Evolutionary conservation across 2,113 vertebrate genomes (phyloP).

Genomic region (Anhinga anhinga): DNA sequence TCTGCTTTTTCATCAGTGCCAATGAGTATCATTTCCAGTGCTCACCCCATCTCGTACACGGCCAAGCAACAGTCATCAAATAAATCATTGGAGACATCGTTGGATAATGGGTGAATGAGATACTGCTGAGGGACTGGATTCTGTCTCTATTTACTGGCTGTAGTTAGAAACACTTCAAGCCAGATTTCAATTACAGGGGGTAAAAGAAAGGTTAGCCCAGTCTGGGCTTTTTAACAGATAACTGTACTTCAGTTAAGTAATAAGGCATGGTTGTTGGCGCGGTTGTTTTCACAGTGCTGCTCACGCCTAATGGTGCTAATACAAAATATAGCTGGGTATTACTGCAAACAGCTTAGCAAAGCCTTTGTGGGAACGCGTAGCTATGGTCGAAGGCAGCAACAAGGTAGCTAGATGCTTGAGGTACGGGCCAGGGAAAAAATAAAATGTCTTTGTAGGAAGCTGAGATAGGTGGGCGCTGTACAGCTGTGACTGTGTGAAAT

Average conservation of each 20-base stretch:
- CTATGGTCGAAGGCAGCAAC: background rate
- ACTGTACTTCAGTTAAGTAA: background rate
- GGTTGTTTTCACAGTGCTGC: background rate
- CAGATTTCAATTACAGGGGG: slow-evolving; percentile 37
- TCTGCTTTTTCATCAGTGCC: background rate
- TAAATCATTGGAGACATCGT: background rate
- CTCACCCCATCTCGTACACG: background rate
- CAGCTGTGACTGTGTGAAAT: background rate
- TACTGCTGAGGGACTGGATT: background rate
- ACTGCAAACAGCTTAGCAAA: background rate
- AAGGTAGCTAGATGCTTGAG: background rate
- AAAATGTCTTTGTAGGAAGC: background rate
- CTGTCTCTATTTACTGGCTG: background rate
- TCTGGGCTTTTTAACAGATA: background rate
- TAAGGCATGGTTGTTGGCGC: background rate
- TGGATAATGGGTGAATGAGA: background rate
- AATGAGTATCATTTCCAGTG: background rate
- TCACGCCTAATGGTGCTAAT: background rate
- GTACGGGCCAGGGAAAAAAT: background rate
- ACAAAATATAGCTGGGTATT: background rate
- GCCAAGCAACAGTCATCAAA: background rate
- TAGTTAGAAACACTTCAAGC: background rate
- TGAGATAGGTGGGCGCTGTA: background rate
- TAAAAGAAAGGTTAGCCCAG: background rate
- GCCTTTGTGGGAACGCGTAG: fast-evolving